These are phyloP conservation scores for Panurus biarmicus DNA, from an alignment of 2,113 vertebrate species.

Conservation along the genomic window DNA sequence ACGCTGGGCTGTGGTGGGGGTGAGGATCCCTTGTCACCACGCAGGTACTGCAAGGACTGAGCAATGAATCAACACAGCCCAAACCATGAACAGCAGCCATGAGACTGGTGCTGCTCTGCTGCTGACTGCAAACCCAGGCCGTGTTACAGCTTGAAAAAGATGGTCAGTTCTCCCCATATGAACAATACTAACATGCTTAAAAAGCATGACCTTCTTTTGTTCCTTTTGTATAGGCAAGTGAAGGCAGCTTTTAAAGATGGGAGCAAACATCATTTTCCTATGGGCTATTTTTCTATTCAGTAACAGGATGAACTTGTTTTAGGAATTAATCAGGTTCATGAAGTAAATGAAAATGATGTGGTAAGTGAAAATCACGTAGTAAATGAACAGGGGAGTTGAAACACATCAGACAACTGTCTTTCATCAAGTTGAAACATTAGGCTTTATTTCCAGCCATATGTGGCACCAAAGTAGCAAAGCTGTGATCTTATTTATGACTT, in stretches of 20 bases:
- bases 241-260: not conserved
- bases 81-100: rapidly evolving
- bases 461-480: not conserved
- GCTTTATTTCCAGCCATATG: not conserved
- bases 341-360: not conserved
- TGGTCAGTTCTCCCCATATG: not conserved
- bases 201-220: not conserved
- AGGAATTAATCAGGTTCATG: not conserved
- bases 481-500: not conserved
- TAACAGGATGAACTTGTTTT: slow-evolving; percentile 28
- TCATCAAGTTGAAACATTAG: not conserved
- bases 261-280: not conserved
- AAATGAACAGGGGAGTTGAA: not conserved
- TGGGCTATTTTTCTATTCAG: not conserved
- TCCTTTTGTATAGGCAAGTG: not conserved
- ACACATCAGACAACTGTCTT: not conserved
- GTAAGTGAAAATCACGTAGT: not conserved
- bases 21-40: not conserved
- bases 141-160: not conserved
- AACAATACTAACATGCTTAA: not conserved
- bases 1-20: not conserved
- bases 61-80: not conserved
- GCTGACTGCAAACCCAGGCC: not conserved
- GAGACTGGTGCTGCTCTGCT: not conserved
- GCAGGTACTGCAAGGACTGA: not conserved